These are phyloP conservation scores for Cepaea hortensis DNA, from an alignment of 2,888 invertebrate genomes.

Conservation along the genomic window DNA sequence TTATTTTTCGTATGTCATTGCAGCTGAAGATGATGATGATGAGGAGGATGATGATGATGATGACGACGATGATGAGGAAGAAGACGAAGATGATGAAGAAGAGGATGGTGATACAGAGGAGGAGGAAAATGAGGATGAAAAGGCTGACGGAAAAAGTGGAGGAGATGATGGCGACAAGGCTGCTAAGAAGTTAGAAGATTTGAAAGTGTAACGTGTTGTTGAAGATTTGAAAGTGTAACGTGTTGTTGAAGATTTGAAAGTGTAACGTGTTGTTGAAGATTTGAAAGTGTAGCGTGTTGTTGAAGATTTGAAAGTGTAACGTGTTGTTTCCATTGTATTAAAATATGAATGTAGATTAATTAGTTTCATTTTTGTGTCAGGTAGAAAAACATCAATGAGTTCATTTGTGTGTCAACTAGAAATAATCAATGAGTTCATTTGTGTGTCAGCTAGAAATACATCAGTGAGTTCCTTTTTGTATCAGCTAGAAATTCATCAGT, in stretches of 20 bases:
- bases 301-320: constrained; percentile 1
- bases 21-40: constrained; percentile 48
- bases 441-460: too few species aligned
- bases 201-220: background rate
- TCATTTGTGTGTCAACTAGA: too few species aligned
- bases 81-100: constrained; percentile 61
- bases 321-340: background rate
- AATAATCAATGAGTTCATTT: too few species aligned
- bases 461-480: too few species aligned
- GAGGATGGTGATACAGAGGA: constrained; percentile 61
- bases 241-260: background rate
- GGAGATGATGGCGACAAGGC: constrained; percentile 38
- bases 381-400: too few species aligned
- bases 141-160: constrained; percentile 49
- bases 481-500: too few species aligned
- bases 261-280: background rate
- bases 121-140: constrained; percentile 56
- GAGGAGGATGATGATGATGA: constrained; percentile 53
- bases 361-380: background rate
- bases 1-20: background rate
- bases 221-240: constrained; percentile 1
- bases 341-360: background rate
- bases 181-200: constrained; percentile 14
- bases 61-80: constrained; percentile 54
- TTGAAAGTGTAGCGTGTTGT: background rate